Evolutionary conservation across 2,113 vertebrate genomes (phyloP), one percentile per base, ranked within the genome.

Genomic region (Catharus minimus): DNA sequence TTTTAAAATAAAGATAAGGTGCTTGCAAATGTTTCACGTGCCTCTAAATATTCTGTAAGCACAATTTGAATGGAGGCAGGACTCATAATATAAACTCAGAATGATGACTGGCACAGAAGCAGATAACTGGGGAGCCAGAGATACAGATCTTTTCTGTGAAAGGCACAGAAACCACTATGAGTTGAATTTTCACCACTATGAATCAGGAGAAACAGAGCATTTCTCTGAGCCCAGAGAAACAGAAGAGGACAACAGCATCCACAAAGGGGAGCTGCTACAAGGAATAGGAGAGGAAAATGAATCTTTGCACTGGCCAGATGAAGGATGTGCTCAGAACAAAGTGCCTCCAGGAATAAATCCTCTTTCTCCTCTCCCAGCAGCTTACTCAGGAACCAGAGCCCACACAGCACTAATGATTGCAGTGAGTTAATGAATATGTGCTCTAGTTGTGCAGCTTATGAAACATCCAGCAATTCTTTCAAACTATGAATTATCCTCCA

Each of bases 221-320:
- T 91, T 95, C 90, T 95, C 75, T 80, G 39, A 86, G 94, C 92
- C 80, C 74, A 74, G 72, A 47, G 94, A 78, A 95, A 94, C 1
- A 87, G 78, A 61, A 73, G 77, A 67, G 87, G 49, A 95, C 68
- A 94, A 94, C 66, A 83, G 66, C 76, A 84, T 21, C 16, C 81
- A 73, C 58, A 55, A 89, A 97, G 27, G 38, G 58, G n/a, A 72
- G n/a, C 58, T 81, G 74, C 61, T 73, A 1, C 24, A 88, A 86
- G 7, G 56, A 89, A 92, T 41, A 88, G 65, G 38, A 77, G 72
- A 61, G 58, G 30, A 73, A 94, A 93, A 92, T n/a, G 11, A 91
- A 75, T 86, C 55, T 87, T 93, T 89, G 88, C 68, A 88, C 39
- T 58, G 39, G 69, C 30, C 23, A 86, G 28, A 52, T 30, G 57